Base-by-base conservation (phyloP, 2,113 vertebrate genomes). In the Pteronura brasiliensis region DNA sequence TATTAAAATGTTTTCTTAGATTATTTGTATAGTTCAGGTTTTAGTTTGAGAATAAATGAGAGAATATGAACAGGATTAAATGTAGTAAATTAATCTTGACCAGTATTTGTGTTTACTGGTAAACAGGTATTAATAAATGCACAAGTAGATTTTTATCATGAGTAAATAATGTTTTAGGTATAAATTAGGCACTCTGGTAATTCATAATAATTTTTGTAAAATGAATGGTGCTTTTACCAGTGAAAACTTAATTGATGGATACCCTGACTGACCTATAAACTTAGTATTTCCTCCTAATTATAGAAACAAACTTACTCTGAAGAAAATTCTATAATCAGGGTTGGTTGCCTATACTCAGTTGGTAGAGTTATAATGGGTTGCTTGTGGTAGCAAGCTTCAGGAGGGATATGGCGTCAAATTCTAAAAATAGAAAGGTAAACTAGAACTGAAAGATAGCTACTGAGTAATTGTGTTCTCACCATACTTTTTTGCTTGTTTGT, bases 341-440 rank as follows among this genome's bases (percentile, higher is more conserved):
- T 93, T 95, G 55, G 36, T 89, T 93, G 55, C 55, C 36, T 80
- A 4, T 85, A 74, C 44, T 72, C 42, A 57, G 72, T 92, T 94
- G 84, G n/a, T 96, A n/a, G 36, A 87, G 74, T 96, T 92, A 74
- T 52, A 59, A 47, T 81, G 61, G 49, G 10, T 72, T 80, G 12
- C 44, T 77, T 84, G 63, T 69, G 36, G 13, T 85, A 34, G 39
- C 39, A 92, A 76, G 44, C 96, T 59, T 95, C 44, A 81, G 72
- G 80, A 85, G 44, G 23, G 31, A 85, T 36, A 72, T 88, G 61
- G 20, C 63, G 42, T 49, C 63, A 92, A 85, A 59, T 94, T 65
- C 94, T 88, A 93, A 83, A 91, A 96, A 88, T 88, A 88, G 55
- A 76, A 97, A 87, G 87, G 49, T 87, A 82, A 82, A n/a, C 39